phyloP scores from a whole-genome alignment of 1,140 invertebrate genomes.

The Drosophila parabipectinata region DNA sequence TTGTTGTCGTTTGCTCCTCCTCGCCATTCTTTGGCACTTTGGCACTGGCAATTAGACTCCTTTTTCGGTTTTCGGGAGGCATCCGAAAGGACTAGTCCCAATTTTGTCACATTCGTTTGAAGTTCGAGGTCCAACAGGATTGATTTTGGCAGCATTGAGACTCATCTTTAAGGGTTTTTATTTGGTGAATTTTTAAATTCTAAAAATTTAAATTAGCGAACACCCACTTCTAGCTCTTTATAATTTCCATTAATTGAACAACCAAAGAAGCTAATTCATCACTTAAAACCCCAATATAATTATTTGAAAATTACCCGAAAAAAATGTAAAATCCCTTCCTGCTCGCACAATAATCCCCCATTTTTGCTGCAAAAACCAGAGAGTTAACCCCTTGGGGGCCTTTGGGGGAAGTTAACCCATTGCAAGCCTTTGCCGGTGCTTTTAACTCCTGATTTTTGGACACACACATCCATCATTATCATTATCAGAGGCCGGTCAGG shows the following conservation, averaged over 20 bases:
- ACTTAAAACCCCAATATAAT: neutral
- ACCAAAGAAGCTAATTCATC: neutral
- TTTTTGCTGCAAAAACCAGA: conserved; percentile 1
- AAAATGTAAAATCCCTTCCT: too few relatives aligned
- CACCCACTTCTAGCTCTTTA: neutral
- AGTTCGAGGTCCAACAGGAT: conserved; percentile 7
- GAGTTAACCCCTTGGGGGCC: conserved; percentile 25
- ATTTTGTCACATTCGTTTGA: conserved; percentile 31
- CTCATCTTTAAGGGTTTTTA: neutral
- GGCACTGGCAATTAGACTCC: conserved; percentile 75
- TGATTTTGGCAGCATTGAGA: neutral
- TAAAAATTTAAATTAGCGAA: too few relatives aligned
- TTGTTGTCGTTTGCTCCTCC: conserved; percentile 4
- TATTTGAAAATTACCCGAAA: neutral
- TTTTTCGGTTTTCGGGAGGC: conserved; percentile 40
- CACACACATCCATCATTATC: conserved; percentile 34
- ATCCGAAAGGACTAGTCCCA: neutral
- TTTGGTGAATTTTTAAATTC: too few relatives aligned
- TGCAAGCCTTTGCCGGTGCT: neutral
- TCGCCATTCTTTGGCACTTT: conserved; percentile 64
- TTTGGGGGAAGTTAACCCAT: conserved; percentile 2
- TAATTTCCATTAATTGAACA: neutral
- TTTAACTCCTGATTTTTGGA: conserved; percentile 19
- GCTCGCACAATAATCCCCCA: conserved; percentile 6
- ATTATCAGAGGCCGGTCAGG: conserved; percentile 11